Evolutionary conservation across 2,888 invertebrate species (phyloP).

Genomic region (Coelinius sp.): DNA sequence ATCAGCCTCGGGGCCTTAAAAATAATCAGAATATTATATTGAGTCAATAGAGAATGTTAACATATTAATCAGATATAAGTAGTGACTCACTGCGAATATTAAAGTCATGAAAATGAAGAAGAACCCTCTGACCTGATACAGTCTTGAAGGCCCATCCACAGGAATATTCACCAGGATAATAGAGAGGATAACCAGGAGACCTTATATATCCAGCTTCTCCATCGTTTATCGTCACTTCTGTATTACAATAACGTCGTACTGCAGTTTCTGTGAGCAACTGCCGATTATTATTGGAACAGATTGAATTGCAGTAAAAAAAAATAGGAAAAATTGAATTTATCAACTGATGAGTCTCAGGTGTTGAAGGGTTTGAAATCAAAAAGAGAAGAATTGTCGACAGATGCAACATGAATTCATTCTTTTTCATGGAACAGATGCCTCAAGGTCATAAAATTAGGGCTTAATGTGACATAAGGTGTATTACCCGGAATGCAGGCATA

Average conservation of each 20-base stretch:
- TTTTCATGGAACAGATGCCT: background rate
- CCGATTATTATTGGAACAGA: background rate
- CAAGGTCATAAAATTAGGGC: constrained; percentile 18
- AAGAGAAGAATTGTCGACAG: background rate
- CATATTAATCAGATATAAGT: background rate
- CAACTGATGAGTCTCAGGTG: no score
- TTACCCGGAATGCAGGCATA: constrained; percentile 84
- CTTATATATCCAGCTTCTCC: constrained; percentile 66
- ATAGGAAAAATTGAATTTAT: background rate
- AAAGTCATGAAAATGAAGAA: constrained; percentile 79
- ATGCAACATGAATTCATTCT: no score
- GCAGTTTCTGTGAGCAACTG: constrained; percentile 67
- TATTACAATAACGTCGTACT: constrained; percentile 72
- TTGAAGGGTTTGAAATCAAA: background rate
- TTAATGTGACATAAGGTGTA: background rate
- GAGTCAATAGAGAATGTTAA: background rate
- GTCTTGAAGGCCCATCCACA: constrained; percentile 80
- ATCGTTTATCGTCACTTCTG: constrained; percentile 67
- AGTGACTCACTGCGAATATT: constrained; percentile 79
- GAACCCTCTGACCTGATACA: constrained; percentile 76
- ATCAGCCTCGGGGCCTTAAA: constrained; percentile 58
- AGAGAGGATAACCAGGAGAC: constrained; percentile 81
- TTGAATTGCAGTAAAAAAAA: background rate
- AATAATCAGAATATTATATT: background rate
- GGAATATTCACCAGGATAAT: constrained; percentile 77